Conservation (phyloP, 2,113 vertebrate species). For the Spheniscus mendiculus region DNA sequence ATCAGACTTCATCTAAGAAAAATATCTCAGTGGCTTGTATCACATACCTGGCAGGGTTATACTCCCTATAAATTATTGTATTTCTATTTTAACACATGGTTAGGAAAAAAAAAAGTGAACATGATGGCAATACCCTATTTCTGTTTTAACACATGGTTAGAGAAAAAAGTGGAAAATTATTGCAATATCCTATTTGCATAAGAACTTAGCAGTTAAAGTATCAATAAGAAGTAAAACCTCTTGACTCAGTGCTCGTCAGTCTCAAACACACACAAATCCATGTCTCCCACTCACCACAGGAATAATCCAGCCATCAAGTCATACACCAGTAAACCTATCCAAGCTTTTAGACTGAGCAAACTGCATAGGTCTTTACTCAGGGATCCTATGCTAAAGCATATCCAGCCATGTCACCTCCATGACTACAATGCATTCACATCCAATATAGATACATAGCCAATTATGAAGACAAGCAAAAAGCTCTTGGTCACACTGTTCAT, state of each 20-base stretch:
- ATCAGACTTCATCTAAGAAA: neutral
- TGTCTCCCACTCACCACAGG: neutral
- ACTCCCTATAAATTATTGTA: neutral
- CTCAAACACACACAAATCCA: neutral
- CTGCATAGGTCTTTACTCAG: neutral
- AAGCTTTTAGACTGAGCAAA: neutral
- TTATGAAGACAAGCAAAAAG: neutral
- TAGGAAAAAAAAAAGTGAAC: neutral
- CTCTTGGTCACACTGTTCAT: neutral
- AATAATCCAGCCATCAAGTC: neutral
- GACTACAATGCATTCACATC: rapidly evolving
- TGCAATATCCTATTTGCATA: neutral
- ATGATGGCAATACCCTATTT: neutral
- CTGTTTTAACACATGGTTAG: neutral
- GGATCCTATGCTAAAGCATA: neutral
- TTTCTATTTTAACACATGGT: neutral
- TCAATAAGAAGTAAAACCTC: neutral
- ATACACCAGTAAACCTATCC: neutral
- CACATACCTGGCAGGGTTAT: neutral
- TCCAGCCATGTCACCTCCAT: neutral
- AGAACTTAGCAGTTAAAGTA: neutral
- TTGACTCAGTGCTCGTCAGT: neutral
- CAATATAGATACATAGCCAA: rapidly evolving
- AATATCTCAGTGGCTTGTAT: neutral
- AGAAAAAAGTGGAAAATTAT: neutral